Conservation (phyloP, 2,888 invertebrate genomes). For the Gymnoscelis rufifasciata region DNA sequence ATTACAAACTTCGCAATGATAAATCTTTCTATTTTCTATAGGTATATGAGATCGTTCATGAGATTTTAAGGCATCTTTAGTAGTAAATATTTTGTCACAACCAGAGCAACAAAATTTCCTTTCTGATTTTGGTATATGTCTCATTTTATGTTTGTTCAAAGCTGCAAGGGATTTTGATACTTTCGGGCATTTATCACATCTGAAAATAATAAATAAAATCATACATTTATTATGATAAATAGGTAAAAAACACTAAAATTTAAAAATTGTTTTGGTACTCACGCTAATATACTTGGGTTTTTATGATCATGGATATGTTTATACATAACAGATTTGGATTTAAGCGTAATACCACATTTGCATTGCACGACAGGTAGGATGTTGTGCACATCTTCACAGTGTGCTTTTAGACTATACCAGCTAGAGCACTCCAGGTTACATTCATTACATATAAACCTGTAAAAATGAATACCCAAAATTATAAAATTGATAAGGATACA, state of each 20-base stretch:
- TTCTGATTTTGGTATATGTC: slow-evolving; percentile 75
- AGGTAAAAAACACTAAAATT: too few species aligned
- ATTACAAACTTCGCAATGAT: slow-evolving; percentile 70
- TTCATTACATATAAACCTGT: slow-evolving; percentile 63
- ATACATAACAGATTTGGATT: slow-evolving; percentile 73
- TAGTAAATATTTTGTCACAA: slow-evolving; percentile 70
- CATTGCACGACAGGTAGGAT: slow-evolving; percentile 63
- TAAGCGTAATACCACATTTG: slow-evolving; percentile 67
- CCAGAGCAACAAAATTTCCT: slow-evolving; percentile 65
- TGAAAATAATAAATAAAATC: slow-evolving; percentile 35
- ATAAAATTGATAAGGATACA: too few species aligned
- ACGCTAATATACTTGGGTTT: slow-evolving; percentile 69
- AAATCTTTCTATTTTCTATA: slow-evolving; percentile 72
- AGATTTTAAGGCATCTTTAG: slow-evolving; percentile 71
- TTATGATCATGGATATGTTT: slow-evolving; percentile 76
- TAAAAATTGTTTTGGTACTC: too few species aligned
- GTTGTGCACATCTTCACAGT: slow-evolving; percentile 56
- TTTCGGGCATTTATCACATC: slow-evolving; percentile 76
- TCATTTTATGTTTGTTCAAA: slow-evolving; percentile 71
- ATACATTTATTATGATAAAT: not conserved
- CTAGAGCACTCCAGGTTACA: slow-evolving; percentile 64
- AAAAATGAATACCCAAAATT: too few species aligned
- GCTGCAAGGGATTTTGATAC: slow-evolving; percentile 67
- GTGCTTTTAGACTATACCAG: slow-evolving; percentile 69
- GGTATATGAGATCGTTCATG: slow-evolving; percentile 76